These are phyloP conservation scores for Etheostoma cragini DNA, from an alignment of 2,113 vertebrate genomes.

Conservation along the genomic window DNA sequence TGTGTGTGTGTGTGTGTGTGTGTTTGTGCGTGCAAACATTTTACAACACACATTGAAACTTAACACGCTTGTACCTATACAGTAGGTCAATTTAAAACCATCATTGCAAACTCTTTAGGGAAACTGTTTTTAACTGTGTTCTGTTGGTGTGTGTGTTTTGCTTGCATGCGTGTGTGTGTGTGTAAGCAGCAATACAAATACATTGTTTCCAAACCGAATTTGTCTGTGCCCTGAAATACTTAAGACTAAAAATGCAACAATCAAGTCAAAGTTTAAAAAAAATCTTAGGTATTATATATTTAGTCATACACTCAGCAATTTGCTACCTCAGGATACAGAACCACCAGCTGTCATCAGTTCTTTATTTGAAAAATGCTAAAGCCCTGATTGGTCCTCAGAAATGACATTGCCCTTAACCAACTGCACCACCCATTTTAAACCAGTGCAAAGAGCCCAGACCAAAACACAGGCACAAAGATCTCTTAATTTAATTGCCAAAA, in stretches of 20 bases:
- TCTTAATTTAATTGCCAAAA: background rate
- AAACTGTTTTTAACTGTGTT: too few species aligned
- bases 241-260: background rate
- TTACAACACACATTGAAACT: too few species aligned
- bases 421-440: slow-evolving; percentile 1
- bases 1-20: too few species aligned
- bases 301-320: background rate
- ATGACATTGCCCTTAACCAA: slow-evolving; percentile 11
- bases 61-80: too few species aligned
- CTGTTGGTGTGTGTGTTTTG: too few species aligned
- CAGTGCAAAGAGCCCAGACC: background rate
- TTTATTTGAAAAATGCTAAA: slow-evolving; percentile 41
- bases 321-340: background rate
- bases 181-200: too few species aligned
- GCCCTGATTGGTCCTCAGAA: slow-evolving; percentile 39
- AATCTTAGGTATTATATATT: background rate
- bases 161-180: too few species aligned
- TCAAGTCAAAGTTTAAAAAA: background rate
- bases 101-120: too few species aligned
- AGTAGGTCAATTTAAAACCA: too few species aligned
- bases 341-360: slow-evolving; percentile 9
- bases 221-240: background rate
- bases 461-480: background rate
- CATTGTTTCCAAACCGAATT: background rate
- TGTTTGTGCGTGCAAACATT: rapidly evolving